Conservation (phyloP, 2,888 invertebrate species). For the Nomada hirtipes region DNA sequence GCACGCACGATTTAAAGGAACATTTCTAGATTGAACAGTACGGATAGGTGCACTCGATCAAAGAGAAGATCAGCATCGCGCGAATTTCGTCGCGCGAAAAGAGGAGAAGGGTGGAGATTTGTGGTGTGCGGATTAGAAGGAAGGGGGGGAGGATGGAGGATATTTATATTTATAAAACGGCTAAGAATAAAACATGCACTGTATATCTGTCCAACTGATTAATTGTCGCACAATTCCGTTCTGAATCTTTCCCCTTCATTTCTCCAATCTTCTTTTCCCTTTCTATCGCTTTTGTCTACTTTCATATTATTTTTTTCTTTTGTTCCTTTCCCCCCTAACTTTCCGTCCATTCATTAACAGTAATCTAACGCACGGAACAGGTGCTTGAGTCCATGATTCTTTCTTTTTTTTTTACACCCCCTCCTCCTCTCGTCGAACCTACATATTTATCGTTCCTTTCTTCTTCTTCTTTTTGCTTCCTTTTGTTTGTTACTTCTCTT, state of each 20-base stretch:
- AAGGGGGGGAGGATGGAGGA: conserved; percentile 68
- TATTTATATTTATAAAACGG: conserved; percentile 79
- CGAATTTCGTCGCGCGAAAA: conserved; percentile 47
- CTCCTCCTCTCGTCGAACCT: conserved; percentile 67
- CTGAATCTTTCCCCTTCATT: conserved; percentile 23
- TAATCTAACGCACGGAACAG: conserved; percentile 49
- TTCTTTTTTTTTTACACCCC: conserved; percentile 26
- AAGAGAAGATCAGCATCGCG: conserved; percentile 43
- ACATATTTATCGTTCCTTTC: conserved; percentile 47
- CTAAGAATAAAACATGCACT: conserved; percentile 81
- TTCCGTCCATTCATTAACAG: conserved; percentile 29
- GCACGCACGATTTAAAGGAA: conserved; percentile 50
- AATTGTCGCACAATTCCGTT: conserved; percentile 59
- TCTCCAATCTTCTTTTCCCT: conserved; percentile 12
- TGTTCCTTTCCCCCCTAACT: conserved; percentile 14
- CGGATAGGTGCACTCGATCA: conserved; percentile 46
- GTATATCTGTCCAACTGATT: conserved; percentile 72
- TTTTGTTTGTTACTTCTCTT: conserved; percentile 40
- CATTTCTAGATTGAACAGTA: conserved; percentile 59
- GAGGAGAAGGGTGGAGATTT: conserved; percentile 43
- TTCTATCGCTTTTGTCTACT: conserved; percentile 25
- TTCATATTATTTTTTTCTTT: conserved; percentile 5
- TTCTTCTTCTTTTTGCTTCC: conserved; percentile 8
- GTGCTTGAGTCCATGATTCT: conserved; percentile 45
- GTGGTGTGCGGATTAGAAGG: conserved; percentile 21